phyloP scores from a whole-genome alignment of 1,140 invertebrate genomes.

The Megalonaias nervosa region DNA sequence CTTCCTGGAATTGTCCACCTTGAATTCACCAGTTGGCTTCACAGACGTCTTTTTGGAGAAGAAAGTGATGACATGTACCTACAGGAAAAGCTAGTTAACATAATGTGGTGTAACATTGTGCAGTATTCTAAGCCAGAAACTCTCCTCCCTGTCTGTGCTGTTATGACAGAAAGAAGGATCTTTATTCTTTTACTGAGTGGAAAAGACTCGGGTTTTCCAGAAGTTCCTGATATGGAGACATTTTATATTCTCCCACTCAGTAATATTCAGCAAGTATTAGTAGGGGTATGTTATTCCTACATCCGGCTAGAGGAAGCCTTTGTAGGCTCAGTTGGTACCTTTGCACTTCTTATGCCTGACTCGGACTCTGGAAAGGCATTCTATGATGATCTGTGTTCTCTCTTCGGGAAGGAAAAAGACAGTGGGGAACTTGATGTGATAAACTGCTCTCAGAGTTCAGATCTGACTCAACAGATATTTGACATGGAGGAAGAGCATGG shows the following conservation, averaged over 20 bases:
- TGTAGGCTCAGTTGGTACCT: slow-evolving; percentile 60
- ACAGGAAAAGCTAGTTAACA: slow-evolving; percentile 45
- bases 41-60: slow-evolving; percentile 40
- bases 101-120: slow-evolving; percentile 65
- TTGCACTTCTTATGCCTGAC: slow-evolving; percentile 59
- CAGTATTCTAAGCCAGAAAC: slow-evolving; percentile 50
- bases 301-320: slow-evolving; percentile 66
- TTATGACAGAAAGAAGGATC: slow-evolving; percentile 60
- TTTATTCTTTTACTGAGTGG: slow-evolving; percentile 59
- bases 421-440: slow-evolving; percentile 41
- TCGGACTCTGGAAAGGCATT: slow-evolving; percentile 52
- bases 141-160: slow-evolving; percentile 57
- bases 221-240: slow-evolving; percentile 55
- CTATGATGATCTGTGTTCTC: slow-evolving; percentile 34
- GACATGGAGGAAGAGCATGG: slow-evolving; percentile 47
- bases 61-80: slow-evolving; percentile 2
- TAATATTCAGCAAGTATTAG: slow-evolving; percentile 63
- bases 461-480: slow-evolving; percentile 54
- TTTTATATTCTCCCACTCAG: slow-evolving; percentile 59
- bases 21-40: slow-evolving; percentile 50
- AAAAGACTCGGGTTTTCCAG: slow-evolving; percentile 43
- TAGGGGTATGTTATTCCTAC: slow-evolving; percentile 61
- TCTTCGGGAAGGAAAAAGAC: slow-evolving; percentile 11
- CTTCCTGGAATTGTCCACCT: slow-evolving; percentile 42
- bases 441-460: slow-evolving; percentile 51